Evolutionary conservation across 2,888 invertebrate species (phyloP), one percentile per base, ranked within the genome.

Genomic region (Stenichneumon culpator): DNA sequence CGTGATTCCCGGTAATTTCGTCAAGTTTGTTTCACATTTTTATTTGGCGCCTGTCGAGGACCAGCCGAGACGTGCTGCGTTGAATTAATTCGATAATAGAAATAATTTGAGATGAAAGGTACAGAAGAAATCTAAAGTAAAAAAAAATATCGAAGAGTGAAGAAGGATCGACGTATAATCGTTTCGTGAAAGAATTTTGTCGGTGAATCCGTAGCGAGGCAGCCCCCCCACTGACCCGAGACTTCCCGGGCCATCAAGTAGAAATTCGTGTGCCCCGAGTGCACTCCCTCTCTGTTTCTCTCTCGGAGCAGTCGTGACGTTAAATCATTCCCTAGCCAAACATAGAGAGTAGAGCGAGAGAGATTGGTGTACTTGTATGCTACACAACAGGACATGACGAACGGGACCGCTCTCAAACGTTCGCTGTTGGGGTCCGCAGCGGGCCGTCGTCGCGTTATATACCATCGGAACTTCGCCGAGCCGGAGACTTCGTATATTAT

Each of bases 281-380:
- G 60, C 50, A 63, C 65, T 60, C 57, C 16, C 57, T 57, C 22
- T 57, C 22, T 57, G 4, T 57, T n/a, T 57, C 39, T 39, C 39
- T 67, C 67, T 7, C 19, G 68, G 63, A 68, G 82, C 54, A 50
- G 73, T 50, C 87, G 87, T 84, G 90, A 88, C 88, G 89, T 89
- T 93, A 93, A 94, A 94, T 93, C 94, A 94, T 92, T 90, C 89
- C 85, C 92, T 93, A 93, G 91, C 91, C 90, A 92, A 93, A 92
- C 92, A 91, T 90, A 91, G 91, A 90, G 89, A 83, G 82, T 74
- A 78, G 87, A 72, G 87, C 87, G 88, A 87, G 89, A 90, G 89
- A 88, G 89, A 89, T 89, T 88, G 87, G 81, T 79, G 54, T 87
- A 78, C 72, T 84, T 63, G 57, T 80, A 68, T 63, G 73, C 60